phyloP scores from a whole-genome alignment of 2,888 invertebrate species.

The Cheilosia soror region DNA sequence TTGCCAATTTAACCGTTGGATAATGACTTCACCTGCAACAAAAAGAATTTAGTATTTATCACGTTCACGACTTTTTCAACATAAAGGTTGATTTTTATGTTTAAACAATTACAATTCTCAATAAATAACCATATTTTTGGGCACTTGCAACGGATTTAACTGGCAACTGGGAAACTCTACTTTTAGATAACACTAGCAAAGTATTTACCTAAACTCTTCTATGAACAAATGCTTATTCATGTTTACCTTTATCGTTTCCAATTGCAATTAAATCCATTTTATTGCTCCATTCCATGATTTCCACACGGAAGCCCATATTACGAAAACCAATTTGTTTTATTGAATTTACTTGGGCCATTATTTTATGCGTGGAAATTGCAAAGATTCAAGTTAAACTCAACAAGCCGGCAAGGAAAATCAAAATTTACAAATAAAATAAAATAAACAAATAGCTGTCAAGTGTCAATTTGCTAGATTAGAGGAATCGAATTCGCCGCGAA shows the following conservation, averaged over 20 bases:
- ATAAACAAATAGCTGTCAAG: slow-evolving; percentile 24
- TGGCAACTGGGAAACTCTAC: no score
- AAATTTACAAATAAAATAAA: not conserved
- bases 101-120: no score
- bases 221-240: not conserved
- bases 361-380: not conserved
- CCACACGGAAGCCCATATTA: slow-evolving; percentile 85
- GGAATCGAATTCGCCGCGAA: not conserved
- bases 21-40: slow-evolving; percentile 90
- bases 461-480: not conserved
- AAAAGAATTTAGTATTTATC: not conserved
- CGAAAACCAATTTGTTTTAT: slow-evolving; percentile 83
- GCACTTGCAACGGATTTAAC: no score
- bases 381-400: not conserved
- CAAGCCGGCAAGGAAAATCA: not conserved
- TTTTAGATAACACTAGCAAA: no score
- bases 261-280: slow-evolving; percentile 96
- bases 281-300: slow-evolving; percentile 96
- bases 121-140: no score
- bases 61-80: no score
- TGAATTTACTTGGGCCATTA: slow-evolving; percentile 81
- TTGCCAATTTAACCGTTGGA: slow-evolving; percentile 96
- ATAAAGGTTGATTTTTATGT: no score
- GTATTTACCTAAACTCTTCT: no score
- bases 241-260: slow-evolving; percentile 90